Evolutionary conservation across 1,140 invertebrate species (phyloP).

Genomic region (Scaptomyza hsui): DNA sequence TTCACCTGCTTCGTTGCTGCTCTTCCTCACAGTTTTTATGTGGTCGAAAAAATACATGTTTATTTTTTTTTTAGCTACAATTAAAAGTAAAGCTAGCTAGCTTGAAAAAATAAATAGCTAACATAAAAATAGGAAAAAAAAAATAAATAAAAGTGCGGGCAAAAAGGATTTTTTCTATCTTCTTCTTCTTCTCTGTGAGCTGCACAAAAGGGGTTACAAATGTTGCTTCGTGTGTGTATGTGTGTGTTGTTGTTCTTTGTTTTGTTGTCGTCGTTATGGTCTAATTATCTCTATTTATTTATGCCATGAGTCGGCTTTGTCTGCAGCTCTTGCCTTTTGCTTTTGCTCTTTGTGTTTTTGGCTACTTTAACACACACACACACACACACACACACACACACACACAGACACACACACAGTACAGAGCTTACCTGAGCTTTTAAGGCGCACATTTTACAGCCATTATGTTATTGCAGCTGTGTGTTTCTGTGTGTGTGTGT

Average conservation of each 20-base stretch:
- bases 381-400: constrained; percentile 11
- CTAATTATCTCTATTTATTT: constrained; percentile 83
- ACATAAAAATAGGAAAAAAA: constrained; percentile 9
- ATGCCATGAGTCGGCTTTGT: constrained; percentile 62
- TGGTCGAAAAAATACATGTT: not conserved
- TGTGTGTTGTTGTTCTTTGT: constrained; percentile 25
- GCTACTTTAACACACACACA: constrained; percentile 51
- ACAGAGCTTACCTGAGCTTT: constrained; percentile 60
- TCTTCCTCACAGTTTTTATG: not conserved
- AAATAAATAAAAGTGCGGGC: constrained; percentile 39
- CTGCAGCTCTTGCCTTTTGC: constrained; percentile 6
- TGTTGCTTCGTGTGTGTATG: constrained; percentile 12
- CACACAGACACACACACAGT: not conserved
- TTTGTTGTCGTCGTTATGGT: constrained; percentile 70
- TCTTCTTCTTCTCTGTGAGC: not conserved
- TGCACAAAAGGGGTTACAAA: constrained; percentile 42
- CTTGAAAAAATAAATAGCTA: constrained; percentile 9
- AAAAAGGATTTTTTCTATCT: constrained; percentile 3
- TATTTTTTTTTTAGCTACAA: constrained; percentile 47
- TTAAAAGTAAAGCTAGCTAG: constrained; percentile 52
- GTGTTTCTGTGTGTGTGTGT: constrained; percentile 7
- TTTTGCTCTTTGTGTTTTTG: constrained; percentile 35
- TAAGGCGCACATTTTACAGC: constrained; percentile 63
- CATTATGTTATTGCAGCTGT: constrained; percentile 77
- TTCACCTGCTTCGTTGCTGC: constrained; percentile 29